Evolutionary conservation across 2,113 vertebrate genomes (phyloP).

Genomic region (Solea senegalensis): DNA sequence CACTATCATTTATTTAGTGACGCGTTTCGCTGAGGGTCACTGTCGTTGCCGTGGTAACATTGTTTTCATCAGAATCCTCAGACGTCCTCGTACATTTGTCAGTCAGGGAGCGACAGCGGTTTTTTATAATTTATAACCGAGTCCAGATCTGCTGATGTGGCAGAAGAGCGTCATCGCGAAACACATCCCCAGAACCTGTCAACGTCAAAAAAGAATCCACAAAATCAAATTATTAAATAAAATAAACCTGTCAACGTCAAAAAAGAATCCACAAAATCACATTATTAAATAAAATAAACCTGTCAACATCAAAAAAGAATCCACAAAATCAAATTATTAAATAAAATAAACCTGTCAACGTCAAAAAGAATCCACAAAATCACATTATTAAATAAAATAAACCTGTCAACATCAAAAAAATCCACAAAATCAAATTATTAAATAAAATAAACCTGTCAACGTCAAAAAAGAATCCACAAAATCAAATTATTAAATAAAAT

Average conservation of each 20-base stretch:
- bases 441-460: slow-evolving; percentile 68
- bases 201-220: neutral
- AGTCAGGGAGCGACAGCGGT: no score
- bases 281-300: slow-evolving; percentile 56
- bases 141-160: slow-evolving; percentile 80
- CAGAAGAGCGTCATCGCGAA: slow-evolving; percentile 85
- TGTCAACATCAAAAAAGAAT: slow-evolving; percentile 38
- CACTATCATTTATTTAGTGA: no score
- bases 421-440: no score
- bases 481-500: no score
- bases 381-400: no score
- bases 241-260: slow-evolving; percentile 9
- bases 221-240: neutral
- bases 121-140: slow-evolving; percentile 78
- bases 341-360: no score
- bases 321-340: neutral
- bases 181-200: slow-evolving; percentile 84
- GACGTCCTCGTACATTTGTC: no score
- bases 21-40: no score
- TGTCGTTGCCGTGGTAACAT: no score
- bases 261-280: neutral
- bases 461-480: neutral
- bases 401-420: slow-evolving; percentile 5
- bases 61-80: no score
- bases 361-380: no score